These are phyloP conservation scores for Enteromius viviparus DNA, from an alignment of 2,797 vertebrate species.

Conservation along the genomic window DNA sequence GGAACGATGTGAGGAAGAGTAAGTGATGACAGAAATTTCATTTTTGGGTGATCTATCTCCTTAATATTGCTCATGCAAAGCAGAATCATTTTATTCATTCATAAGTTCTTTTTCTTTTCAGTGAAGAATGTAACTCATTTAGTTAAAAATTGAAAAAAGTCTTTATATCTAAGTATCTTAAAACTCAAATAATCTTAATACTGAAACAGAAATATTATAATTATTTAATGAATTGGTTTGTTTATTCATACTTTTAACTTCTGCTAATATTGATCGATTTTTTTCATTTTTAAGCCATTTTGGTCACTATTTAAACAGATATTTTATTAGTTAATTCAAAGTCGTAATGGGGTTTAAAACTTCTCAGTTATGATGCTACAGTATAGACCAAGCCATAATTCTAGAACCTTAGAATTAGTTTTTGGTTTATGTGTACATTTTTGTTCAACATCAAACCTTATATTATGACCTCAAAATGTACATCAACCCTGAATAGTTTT, in stretches of 20 bases:
- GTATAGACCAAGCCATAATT: not conserved
- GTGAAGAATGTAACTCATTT: not conserved
- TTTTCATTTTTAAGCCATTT: not conserved
- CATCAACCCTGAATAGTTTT: not conserved
- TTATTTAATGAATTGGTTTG: not conserved
- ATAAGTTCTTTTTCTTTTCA: not conserved
- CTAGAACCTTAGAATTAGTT: not conserved
- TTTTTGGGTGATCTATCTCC: slow-evolving; percentile 23
- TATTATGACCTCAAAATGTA: too few relatives aligned
- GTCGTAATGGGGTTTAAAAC: not conserved
- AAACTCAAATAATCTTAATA: not conserved
- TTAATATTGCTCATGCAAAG: not conserved
- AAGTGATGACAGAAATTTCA: slow-evolving; percentile 10
- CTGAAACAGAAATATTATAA: not conserved
- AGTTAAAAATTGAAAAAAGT: not conserved
- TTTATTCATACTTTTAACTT: not conserved
- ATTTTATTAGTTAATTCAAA: not conserved
- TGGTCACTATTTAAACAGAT: not conserved
- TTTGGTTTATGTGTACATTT: not conserved
- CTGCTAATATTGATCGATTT: not conserved
- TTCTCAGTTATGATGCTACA: not conserved
- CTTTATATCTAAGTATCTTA: not conserved
- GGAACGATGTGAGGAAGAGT: not conserved
- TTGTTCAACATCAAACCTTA: not conserved
- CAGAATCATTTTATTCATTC: not conserved